phyloP scores from a whole-genome alignment of 2,888 invertebrate genomes.

The Melanostoma scalare region DNA sequence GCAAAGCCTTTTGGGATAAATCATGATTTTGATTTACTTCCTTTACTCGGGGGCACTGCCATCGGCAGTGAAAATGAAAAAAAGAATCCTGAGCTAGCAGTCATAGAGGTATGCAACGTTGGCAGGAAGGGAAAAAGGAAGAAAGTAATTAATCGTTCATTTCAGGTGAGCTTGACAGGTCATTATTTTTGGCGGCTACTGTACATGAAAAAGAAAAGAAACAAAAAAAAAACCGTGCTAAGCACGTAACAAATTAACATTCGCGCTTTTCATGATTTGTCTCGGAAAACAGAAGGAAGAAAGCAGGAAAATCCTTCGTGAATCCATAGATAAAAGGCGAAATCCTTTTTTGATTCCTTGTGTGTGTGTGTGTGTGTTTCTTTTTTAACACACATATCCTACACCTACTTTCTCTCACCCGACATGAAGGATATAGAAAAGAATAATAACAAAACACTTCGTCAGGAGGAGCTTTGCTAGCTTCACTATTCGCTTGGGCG shows the following conservation, averaged over 20 bases:
- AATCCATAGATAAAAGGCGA: constrained; percentile 60
- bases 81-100: constrained; percentile 36
- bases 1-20: constrained; percentile 47
- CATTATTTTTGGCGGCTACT: constrained; percentile 68
- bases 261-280: constrained; percentile 63
- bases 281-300: constrained; percentile 23
- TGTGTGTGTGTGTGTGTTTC: not conserved
- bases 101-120: not conserved
- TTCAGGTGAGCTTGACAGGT: constrained; percentile 72
- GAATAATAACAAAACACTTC: constrained; percentile 28
- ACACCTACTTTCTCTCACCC: not conserved
- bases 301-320: constrained; percentile 59
- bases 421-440: constrained; percentile 2
- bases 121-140: constrained; percentile 42
- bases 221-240: constrained; percentile 22
- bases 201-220: not conserved
- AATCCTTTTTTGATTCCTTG: constrained; percentile 53
- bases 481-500: constrained; percentile 30
- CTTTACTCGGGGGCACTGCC: not conserved
- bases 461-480: constrained; percentile 16
- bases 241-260: constrained; percentile 66
- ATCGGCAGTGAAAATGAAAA: not conserved
- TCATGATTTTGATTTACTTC: constrained; percentile 64
- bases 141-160: constrained; percentile 70
- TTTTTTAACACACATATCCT: constrained; percentile 40